Evolutionary conservation across 1,140 invertebrate genomes (phyloP).

Genomic region (Akabosia matsudoensis): DNA sequence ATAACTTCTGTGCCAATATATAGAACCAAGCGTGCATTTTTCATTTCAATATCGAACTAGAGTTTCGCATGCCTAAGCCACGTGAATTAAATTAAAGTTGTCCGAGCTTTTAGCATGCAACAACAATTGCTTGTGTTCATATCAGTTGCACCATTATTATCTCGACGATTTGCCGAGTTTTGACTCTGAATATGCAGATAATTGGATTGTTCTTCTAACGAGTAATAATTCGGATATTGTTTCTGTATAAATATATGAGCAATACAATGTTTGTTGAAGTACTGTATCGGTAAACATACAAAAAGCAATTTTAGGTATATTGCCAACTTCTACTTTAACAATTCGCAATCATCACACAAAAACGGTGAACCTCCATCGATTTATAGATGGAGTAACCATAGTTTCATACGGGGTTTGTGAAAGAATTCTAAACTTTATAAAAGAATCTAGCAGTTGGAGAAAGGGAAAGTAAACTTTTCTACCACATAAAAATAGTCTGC

Average conservation of each 20-base stretch:
- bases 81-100: too few relatives aligned
- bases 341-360: conserved; percentile 1
- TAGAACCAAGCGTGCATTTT: too few relatives aligned
- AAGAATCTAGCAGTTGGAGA: background rate
- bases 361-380: background rate
- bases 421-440: too few relatives aligned
- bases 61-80: too few relatives aligned
- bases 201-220: background rate
- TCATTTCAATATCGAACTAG: too few relatives aligned
- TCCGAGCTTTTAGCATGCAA: too few relatives aligned
- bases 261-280: background rate
- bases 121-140: too few relatives aligned
- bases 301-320: too few relatives aligned
- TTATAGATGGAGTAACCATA: background rate
- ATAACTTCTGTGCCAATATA: too few relatives aligned
- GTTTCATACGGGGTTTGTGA: too few relatives aligned
- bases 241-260: background rate
- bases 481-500: background rate
- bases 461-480: background rate
- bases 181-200: background rate
- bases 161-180: background rate
- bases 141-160: too few relatives aligned
- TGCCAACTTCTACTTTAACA: too few relatives aligned
- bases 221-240: background rate
- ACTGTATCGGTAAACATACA: background rate